Percentiles rank a stretch among this genome's conserved stretches.
These are phyloP conservation scores for Tiliacea citrago DNA, from an alignment of 2,888 invertebrate genomes.

Conservation along the genomic window DNA sequence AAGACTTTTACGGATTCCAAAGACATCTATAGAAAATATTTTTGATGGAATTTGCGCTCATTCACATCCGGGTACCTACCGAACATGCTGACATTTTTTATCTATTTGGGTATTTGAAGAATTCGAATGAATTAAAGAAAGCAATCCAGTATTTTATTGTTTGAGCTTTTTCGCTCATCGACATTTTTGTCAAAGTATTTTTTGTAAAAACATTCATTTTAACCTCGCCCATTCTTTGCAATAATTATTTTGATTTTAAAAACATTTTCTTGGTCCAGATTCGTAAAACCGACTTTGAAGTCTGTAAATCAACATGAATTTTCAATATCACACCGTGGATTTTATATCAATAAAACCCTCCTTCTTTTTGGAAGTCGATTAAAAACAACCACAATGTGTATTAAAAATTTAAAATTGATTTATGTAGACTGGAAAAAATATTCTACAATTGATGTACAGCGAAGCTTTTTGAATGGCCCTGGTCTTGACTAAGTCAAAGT, in stretches of 20 bases:
- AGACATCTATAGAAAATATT: constrained; percentile 43
- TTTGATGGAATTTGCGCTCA: constrained; percentile 40
- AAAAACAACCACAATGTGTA: not conserved
- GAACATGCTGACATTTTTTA: constrained; percentile 20
- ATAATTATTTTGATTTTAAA: constrained; percentile 26
- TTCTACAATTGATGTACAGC: not conserved
- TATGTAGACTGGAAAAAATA: not conserved
- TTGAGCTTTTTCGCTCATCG: constrained; percentile 4
- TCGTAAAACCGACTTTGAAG: not conserved
- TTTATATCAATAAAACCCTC: not conserved
- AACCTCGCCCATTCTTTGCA: constrained; percentile 5
- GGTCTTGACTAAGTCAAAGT: too few species aligned
- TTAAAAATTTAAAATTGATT: not conserved
- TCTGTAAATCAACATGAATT: constrained; percentile 12
- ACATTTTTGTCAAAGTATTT: constrained; percentile 31
- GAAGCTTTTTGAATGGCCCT: not conserved
- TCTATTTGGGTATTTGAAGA: constrained; percentile 26
- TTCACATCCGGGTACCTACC: constrained; percentile 30
- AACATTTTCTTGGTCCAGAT: constrained; percentile 16
- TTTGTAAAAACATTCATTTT: constrained; percentile 30
- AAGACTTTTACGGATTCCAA: constrained; percentile 47
- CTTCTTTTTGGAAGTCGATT: too few species aligned
- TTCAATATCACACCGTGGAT: not conserved
- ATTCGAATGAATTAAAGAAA: constrained; percentile 28
- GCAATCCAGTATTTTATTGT: constrained; percentile 28